Evolutionary conservation across 2,888 invertebrate species (phyloP).

Genomic region (Patella ulyssiponensis): DNA sequence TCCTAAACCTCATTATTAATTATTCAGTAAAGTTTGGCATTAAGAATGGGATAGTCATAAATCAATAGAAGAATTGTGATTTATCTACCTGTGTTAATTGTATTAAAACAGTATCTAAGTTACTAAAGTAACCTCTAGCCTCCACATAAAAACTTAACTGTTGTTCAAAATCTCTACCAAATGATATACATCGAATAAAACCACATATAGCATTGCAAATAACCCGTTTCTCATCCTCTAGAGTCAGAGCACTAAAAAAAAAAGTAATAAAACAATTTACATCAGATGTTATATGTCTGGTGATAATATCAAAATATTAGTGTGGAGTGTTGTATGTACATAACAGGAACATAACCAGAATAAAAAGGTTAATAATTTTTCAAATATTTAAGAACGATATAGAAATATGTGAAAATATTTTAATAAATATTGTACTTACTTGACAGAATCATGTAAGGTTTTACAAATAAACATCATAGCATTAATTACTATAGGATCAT

Average conservation of each 20-base stretch:
- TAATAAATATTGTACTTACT: constrained; percentile 76
- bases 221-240: constrained; percentile 91
- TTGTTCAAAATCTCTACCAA: constrained; percentile 88
- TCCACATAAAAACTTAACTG: constrained; percentile 95
- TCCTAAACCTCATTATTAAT: neutral
- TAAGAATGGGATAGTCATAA: neutral
- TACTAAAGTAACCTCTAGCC: constrained; percentile 89
- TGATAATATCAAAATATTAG: too few relatives aligned
- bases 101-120: constrained; percentile 88
- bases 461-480: constrained; percentile 90
- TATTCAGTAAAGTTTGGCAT: too few relatives aligned
- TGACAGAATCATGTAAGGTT: constrained; percentile 91
- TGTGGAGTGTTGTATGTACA: too few relatives aligned
- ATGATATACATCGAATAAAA: constrained; percentile 85
- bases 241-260: constrained; percentile 83
- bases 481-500: constrained; percentile 88
- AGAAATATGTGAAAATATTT: neutral
- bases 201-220: constrained; percentile 87
- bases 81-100: constrained; percentile 85
- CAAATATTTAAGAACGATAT: neutral
- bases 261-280: constrained; percentile 1
- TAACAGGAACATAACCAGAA: too few relatives aligned
- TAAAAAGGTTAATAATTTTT: too few relatives aligned
- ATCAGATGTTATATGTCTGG: too few relatives aligned
- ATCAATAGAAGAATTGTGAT: neutral